These are phyloP conservation scores for Julus scandinavius DNA, from an alignment of 2,888 invertebrate species.

Conservation along the genomic window DNA sequence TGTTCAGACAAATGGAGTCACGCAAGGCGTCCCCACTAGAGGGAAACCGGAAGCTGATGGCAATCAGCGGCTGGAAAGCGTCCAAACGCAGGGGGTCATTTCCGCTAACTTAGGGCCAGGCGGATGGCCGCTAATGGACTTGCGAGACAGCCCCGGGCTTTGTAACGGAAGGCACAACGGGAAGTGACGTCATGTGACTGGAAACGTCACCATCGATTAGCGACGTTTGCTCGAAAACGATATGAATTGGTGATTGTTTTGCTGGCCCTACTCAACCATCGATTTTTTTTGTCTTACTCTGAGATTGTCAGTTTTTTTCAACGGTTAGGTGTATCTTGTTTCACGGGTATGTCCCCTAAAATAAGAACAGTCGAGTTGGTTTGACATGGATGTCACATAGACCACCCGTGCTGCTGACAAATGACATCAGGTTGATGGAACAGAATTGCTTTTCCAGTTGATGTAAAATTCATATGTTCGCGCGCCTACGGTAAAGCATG, in stretches of 20 bases:
- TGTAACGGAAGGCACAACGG: neutral
- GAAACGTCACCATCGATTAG: neutral
- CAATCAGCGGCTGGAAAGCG: slow-evolving; percentile 16
- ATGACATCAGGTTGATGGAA: no score
- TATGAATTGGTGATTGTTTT: neutral
- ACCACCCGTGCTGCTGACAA: no score
- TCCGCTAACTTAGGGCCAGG: neutral
- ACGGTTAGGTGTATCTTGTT: no score
- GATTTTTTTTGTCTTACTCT: no score
- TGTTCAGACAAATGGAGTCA: neutral
- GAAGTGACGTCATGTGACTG: neutral
- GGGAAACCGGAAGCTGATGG: slow-evolving; percentile 7
- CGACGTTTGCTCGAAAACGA: neutral
- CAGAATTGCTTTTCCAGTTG: no score
- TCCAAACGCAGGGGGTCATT: neutral
- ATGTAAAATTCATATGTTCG: no score
- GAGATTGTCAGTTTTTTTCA: no score
- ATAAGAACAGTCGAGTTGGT: no score
- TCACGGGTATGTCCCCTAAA: no score
- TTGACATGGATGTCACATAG: no score
- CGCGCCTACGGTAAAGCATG: no score
- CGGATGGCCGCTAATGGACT: neutral
- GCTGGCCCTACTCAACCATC: neutral
- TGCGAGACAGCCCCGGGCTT: neutral
- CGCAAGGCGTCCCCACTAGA: neutral